Evolutionary conservation across 2,797 vertebrate species (phyloP).

Genomic region (Morus bassanus): DNA sequence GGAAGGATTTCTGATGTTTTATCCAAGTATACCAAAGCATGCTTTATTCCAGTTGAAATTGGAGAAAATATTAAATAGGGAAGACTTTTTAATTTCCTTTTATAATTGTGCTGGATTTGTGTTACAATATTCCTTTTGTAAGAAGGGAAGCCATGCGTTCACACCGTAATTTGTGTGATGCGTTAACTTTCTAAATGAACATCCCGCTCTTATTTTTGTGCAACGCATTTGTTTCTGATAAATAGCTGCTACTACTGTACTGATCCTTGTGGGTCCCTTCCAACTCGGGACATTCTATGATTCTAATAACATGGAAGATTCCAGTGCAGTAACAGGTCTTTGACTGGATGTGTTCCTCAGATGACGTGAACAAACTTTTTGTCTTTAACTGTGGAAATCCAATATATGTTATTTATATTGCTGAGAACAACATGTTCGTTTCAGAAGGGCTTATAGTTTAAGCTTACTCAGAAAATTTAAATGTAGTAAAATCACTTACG

Average conservation of each 20-base stretch:
- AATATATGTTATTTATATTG: not conserved
- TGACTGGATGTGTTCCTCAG: not conserved
- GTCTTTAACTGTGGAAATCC: not conserved
- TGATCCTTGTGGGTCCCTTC: too few relatives aligned
- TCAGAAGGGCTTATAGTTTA: not conserved
- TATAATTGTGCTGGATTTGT: not conserved
- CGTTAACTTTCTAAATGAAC: not conserved
- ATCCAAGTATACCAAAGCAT: fast-evolving
- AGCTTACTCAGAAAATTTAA: not conserved
- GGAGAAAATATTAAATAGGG: not conserved
- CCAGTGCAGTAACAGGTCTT: not conserved
- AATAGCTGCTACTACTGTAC: not conserved
- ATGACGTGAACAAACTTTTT: not conserved
- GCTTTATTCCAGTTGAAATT: not conserved
- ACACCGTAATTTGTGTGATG: not conserved
- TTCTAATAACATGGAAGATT: not conserved
- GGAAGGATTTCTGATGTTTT: not conserved
- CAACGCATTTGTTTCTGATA: not conserved
- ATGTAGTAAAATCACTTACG: fast-evolving
- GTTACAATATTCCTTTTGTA: fast-evolving
- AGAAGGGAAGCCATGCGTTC: not conserved
- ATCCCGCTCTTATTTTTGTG: not conserved
- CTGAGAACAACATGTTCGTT: fast-evolving
- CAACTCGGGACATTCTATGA: too few relatives aligned
- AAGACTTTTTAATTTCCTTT: not conserved